Base-by-base conservation (phyloP, 2,888 invertebrate species). In the Andrena marginata region DNA sequence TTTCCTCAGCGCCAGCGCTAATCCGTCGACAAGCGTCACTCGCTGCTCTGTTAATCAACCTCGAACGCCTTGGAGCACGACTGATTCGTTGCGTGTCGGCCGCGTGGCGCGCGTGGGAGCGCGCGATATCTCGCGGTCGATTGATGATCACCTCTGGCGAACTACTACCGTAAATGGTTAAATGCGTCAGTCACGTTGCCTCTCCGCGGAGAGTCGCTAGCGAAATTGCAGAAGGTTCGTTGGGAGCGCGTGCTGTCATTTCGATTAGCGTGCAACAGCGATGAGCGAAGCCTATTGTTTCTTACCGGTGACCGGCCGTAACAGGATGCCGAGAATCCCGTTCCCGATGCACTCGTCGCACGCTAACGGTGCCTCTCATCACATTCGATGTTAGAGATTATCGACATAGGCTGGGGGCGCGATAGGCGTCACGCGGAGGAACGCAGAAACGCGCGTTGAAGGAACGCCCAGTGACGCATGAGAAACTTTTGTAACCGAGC, bases 401-500 rank as follows among this genome's bases (percentile, higher is more conserved):
- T 42, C 56, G 68, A 1, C 13, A 62, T 20, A 35, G 31, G 26
- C 29, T 29, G 13, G 5, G 0, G 59, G 59, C 59, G 6, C 8
- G 59, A 31, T 60, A 60, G 16, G n/a, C 63, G 35, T 63, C 23
- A 26, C 63, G 62, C 62, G 63, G 42, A 26, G 35, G 26, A 63
- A 35, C 13, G 35, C 60, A 35, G 65, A 33, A 48, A n/a, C 26
- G 60, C 59, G 70, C 42, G 60, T 8, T 26, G 35, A 84, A 54
- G 64, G 48, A 76, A 73, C 67, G 48, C 33, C 33, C 60, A 56
- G 16, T 84, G 80, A 87, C 81, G 85, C 80, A 83, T 59, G 77
- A 69, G 85, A 76, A 72, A 80, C 54, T 69, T 78, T 80, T 72
- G 72, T 74, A 85, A 74, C 56, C 68, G 74, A 70, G 35, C 68